Evolutionary conservation across 2,797 vertebrate genomes (phyloP).

Genomic region (Nyctibius grandis): DNA sequence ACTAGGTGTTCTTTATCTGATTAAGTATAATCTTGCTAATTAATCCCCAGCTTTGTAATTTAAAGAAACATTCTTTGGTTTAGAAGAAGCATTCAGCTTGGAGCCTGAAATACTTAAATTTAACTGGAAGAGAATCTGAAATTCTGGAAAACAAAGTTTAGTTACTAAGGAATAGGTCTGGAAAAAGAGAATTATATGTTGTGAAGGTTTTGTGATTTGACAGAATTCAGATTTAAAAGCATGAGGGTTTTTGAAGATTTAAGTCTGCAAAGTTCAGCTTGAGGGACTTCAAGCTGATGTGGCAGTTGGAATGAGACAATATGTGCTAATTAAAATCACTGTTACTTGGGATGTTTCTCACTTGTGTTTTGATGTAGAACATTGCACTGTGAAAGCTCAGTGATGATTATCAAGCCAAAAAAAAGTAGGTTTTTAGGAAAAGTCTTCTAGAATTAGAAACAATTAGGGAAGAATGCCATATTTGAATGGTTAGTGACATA

Average conservation of each 20-base stretch:
- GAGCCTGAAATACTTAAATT: not conserved
- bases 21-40: not conserved
- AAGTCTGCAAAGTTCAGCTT: not conserved
- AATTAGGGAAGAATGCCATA: not conserved
- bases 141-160: not conserved
- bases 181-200: not conserved
- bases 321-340: conserved; percentile 34
- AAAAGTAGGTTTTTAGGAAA: not conserved
- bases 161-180: not conserved
- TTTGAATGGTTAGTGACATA: not conserved
- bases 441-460: not conserved
- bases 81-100: not conserved
- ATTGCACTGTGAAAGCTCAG: not conserved
- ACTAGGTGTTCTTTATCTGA: not conserved
- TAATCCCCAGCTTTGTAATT: not conserved
- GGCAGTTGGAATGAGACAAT: not conserved
- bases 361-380: conserved; percentile 5
- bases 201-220: not conserved
- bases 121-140: not conserved
- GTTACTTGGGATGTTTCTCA: conserved; percentile 5
- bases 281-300: not conserved
- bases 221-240: not conserved
- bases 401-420: not conserved
- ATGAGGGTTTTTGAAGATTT: not conserved
- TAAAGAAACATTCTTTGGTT: not conserved